A percentile compares a stretch with the other conserved stretches of the same genome.
Evolutionary conservation across 2,113 vertebrate species (phyloP).

Genomic region (Corythornis vintsioides): DNA sequence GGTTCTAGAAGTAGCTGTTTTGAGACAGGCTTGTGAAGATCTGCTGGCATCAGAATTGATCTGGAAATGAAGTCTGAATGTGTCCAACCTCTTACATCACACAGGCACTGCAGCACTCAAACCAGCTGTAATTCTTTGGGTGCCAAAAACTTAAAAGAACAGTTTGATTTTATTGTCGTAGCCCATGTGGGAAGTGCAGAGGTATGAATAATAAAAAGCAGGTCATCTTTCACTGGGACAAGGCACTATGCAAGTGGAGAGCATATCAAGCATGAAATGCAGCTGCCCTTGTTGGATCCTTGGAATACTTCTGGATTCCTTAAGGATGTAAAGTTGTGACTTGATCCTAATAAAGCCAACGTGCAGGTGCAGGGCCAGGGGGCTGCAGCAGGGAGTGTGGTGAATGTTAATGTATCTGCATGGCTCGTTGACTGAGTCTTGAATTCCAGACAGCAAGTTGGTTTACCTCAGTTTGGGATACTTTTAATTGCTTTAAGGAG

Average conservation of each 20-base stretch:
- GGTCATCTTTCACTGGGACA: neutral
- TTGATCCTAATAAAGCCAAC: neutral
- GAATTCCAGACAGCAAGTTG: neutral
- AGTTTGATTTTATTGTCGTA: neutral
- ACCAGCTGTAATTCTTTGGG: neutral
- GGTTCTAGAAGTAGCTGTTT: neutral
- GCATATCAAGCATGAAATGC: fast-evolving
- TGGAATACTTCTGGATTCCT: neutral
- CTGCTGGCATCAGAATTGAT: neutral
- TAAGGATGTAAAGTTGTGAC: neutral
- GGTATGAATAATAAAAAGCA: neutral
- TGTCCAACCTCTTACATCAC: neutral
- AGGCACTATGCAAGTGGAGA: neutral
- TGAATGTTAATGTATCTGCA: fast-evolving
- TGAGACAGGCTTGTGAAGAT: neutral
- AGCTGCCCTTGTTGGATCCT: neutral
- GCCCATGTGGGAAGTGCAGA: neutral
- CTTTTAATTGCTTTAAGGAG: neutral
- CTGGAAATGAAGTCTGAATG: neutral
- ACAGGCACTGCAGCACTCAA: neutral
- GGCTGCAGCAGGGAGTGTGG: neutral
- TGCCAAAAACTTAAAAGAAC: neutral
- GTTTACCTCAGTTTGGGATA: neutral
- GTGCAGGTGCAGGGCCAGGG: neutral
- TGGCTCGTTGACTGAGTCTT: neutral